Conservation (phyloP, 2,888 invertebrate species). For the Acleris literana region DNA sequence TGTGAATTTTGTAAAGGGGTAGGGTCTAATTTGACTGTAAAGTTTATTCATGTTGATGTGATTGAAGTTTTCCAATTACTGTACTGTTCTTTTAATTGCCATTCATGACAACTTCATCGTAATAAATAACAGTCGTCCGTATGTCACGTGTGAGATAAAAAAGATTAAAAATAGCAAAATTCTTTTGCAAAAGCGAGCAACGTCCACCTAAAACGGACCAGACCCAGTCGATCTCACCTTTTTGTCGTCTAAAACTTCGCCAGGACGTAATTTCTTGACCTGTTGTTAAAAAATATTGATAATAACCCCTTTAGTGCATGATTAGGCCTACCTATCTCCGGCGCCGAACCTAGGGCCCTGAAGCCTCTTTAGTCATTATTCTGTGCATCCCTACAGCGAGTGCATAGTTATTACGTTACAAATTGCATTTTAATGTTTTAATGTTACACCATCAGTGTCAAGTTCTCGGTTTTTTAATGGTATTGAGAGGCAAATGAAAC, state of each 20-base stretch:
- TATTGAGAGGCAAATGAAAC: too few relatives aligned
- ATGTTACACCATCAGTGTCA: too few relatives aligned
- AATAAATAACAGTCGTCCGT: slow-evolving; percentile 49
- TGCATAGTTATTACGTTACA: slow-evolving; percentile 78
- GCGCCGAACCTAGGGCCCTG: slow-evolving; percentile 76
- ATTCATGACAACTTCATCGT: slow-evolving; percentile 4
- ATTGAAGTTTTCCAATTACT: slow-evolving; percentile 14
- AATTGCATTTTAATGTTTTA: slow-evolving; percentile 50
- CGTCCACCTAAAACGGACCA: slow-evolving; percentile 79
- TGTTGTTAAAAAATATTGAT: slow-evolving; percentile 81
- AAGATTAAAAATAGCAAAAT: slow-evolving; percentile 65
- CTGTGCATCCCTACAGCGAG: slow-evolving; percentile 72
- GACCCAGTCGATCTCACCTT: slow-evolving; percentile 90
- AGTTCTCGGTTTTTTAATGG: too few relatives aligned
- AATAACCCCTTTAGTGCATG: slow-evolving; percentile 63
- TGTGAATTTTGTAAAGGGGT: slow-evolving; percentile 9
- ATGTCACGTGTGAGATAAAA: slow-evolving; percentile 49
- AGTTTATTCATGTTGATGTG: slow-evolving; percentile 6
- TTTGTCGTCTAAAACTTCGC: slow-evolving; percentile 96
- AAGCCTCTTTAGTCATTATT: slow-evolving; percentile 59
- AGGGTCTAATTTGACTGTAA: slow-evolving; percentile 6
- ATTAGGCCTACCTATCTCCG: slow-evolving; percentile 72
- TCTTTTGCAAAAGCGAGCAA: slow-evolving; percentile 81
- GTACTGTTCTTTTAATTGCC: slow-evolving; percentile 33
- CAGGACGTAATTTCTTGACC: slow-evolving; percentile 96